Conservation (phyloP, 2,113 vertebrate species). For the Engystomops pustulosus region DNA sequence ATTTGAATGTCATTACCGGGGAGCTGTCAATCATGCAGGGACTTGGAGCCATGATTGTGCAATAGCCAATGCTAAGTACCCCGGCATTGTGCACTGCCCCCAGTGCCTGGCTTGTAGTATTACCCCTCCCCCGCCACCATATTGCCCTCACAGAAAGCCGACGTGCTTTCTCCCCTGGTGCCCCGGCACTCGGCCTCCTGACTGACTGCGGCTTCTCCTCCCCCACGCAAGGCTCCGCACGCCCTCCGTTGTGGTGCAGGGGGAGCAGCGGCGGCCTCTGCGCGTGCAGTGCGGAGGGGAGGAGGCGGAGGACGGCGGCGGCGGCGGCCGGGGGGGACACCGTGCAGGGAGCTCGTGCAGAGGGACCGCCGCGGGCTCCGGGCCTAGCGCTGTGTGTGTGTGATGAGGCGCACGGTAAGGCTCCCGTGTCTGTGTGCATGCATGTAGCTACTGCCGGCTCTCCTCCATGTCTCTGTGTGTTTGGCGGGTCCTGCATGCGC, state of each 20-base stretch:
- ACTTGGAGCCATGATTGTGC: not conserved
- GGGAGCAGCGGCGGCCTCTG: constrained; percentile 11
- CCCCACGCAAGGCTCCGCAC: constrained; percentile 55
- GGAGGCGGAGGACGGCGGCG: too few species aligned
- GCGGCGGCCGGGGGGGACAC: not conserved
- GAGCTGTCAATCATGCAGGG: not conserved
- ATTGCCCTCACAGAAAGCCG: not conserved
- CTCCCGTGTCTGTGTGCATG: not conserved
- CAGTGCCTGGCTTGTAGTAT: not conserved
- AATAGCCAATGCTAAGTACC: not conserved
- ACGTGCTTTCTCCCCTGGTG: not conserved
- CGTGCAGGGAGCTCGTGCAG: constrained; percentile 50
- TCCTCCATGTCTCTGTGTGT: not conserved
- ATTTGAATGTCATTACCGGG: too few species aligned
- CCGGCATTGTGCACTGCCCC: not conserved
- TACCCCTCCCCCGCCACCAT: not conserved
- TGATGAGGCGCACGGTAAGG: constrained; percentile 34
- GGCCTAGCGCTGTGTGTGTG: constrained; percentile 56
- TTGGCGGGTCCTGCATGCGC: not conserved
- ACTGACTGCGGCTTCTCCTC: constrained; percentile 42
- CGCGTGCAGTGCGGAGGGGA: constrained; percentile 35
- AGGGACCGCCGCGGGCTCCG: constrained; percentile 53
- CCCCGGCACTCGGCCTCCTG: constrained; percentile 28
- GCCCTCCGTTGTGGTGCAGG: constrained; percentile 19
- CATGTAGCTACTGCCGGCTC: not conserved